These are phyloP conservation scores for Semotilus atromaculatus DNA, from an alignment of 2,797 vertebrate species.

Conservation along the genomic window DNA sequence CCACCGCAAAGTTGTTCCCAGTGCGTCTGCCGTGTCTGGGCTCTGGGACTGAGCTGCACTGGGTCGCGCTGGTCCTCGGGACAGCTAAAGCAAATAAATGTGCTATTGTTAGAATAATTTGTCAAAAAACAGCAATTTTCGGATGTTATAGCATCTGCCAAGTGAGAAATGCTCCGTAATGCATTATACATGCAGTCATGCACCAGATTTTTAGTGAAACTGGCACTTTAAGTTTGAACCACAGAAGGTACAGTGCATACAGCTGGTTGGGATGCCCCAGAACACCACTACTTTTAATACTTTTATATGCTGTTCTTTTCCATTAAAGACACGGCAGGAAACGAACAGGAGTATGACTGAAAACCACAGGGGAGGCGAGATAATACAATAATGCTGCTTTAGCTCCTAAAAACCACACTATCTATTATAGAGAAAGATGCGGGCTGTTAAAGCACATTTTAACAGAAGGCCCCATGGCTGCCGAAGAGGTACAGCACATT, in stretches of 20 bases:
- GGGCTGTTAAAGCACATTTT: slow-evolving; percentile 41
- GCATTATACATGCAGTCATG: neutral
- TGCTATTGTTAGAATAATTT: neutral
- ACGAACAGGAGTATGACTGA: neutral
- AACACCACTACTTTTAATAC: slow-evolving; percentile 52
- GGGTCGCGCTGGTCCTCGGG: slow-evolving; percentile 86
- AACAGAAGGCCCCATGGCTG: slow-evolving; percentile 41
- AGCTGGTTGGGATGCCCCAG: slow-evolving; percentile 46
- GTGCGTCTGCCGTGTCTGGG: slow-evolving; percentile 84
- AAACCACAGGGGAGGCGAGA: slow-evolving; percentile 24
- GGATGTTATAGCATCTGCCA: neutral
- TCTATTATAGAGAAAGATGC: slow-evolving; percentile 54
- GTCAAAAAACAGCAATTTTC: neutral
- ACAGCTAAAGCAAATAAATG: slow-evolving; percentile 71
- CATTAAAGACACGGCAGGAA: slow-evolving; percentile 35
- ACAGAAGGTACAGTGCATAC: slow-evolving; percentile 6
- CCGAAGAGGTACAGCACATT: slow-evolving; percentile 39
- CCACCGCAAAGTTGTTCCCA: slow-evolving; percentile 86
- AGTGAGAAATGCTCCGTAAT: slow-evolving; percentile 1
- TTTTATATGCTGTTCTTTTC: slow-evolving; percentile 47
- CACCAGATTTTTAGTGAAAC: neutral
- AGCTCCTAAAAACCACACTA: slow-evolving; percentile 49
- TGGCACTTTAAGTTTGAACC: slow-evolving; percentile 21
- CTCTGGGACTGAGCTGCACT: slow-evolving; percentile 90
- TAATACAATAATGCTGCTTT: slow-evolving; percentile 47